Conservation (phyloP, 2,888 invertebrate species). For the Barypeithes pellucidus region DNA sequence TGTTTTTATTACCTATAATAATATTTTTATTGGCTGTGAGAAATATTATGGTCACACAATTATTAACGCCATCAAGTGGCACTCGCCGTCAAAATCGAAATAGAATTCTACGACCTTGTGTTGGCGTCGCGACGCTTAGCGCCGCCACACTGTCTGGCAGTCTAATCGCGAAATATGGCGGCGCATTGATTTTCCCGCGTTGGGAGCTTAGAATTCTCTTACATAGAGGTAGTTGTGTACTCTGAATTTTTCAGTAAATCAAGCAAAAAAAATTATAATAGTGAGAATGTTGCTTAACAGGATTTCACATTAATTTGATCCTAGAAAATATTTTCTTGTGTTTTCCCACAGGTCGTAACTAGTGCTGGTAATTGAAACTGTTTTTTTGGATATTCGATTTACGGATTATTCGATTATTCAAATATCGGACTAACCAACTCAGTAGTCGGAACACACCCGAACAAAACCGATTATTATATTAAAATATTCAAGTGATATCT, state of each 20-base stretch:
- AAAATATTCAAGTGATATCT: no score
- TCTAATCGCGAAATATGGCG: constrained; percentile 21
- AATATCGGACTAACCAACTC: no score
- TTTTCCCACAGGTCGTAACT: no score
- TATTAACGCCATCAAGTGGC: constrained; percentile 20
- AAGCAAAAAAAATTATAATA: no score
- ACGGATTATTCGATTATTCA: no score
- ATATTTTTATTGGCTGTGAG: not conserved
- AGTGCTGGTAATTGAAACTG: no score
- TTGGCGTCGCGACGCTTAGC: constrained; percentile 12
- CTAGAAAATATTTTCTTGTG: no score
- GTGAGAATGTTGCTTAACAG: no score
- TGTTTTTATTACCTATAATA: not conserved
- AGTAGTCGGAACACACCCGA: no score
- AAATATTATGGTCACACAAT: not conserved
- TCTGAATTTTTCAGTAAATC: not conserved
- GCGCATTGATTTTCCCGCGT: constrained; percentile 26
- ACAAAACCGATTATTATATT: no score
- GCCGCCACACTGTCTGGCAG: constrained; percentile 35
- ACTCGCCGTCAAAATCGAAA: constrained; percentile 1
- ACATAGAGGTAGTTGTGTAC: constrained; percentile 23
- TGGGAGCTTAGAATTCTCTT: constrained; percentile 3
- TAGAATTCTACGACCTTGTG: constrained; percentile 20
- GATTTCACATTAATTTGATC: no score
- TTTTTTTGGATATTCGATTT: no score